A percentile compares a stretch with the other conserved stretches of the same genome.
Evolutionary conservation across 2,113 vertebrate genomes (phyloP).

Genomic region (Neomonachus schauinslandi): DNA sequence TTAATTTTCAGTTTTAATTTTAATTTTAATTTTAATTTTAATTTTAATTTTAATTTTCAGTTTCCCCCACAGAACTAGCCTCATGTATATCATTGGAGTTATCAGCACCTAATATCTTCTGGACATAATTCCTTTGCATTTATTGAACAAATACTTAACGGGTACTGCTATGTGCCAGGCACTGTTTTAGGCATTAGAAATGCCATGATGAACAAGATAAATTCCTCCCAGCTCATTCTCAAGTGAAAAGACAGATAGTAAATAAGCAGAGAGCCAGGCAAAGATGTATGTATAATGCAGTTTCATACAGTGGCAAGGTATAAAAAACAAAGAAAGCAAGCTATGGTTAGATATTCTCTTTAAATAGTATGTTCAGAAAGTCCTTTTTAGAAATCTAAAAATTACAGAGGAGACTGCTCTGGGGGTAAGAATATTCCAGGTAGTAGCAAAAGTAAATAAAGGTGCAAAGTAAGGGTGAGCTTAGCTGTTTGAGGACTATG

Average conservation of each 20-base stretch:
- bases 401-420: not conserved
- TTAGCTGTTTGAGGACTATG: not conserved
- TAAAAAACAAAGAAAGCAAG: not conserved
- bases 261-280: not conserved
- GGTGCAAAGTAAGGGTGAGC: not conserved
- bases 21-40: no score
- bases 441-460: slow-evolving; percentile 1
- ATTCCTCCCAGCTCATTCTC: not conserved
- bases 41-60: not conserved
- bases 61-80: not conserved
- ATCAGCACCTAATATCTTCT: not conserved
- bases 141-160: not conserved
- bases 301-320: not conserved
- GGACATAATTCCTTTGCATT: not conserved
- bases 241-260: not conserved
- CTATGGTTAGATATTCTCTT: not conserved
- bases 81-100: not conserved
- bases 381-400: slow-evolving; percentile 12
- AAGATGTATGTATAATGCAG: not conserved
- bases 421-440: not conserved
- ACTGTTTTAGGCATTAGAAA: not conserved
- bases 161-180: not conserved
- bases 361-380: not conserved
- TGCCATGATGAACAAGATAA: not conserved
- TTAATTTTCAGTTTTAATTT: not conserved